Conservation (phyloP, 2,113 vertebrate species). For the Puntigrus tetrazona region DNA sequence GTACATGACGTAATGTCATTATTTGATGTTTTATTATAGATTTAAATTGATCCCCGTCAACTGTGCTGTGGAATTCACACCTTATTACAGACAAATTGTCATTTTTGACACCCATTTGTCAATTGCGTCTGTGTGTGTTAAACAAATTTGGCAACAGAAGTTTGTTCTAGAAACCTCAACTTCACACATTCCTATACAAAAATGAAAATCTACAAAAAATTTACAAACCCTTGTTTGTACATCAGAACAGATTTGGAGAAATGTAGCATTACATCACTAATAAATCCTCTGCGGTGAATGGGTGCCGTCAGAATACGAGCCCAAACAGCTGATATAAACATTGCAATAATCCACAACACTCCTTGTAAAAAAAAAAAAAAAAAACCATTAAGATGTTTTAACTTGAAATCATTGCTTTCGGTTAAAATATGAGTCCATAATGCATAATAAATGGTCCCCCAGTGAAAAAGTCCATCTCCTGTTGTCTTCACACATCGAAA, state of each 20-base stretch:
- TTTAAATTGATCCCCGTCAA: neutral
- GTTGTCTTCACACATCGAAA: neutral
- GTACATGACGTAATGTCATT: neutral
- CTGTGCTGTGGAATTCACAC: neutral
- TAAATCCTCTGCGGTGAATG: neutral
- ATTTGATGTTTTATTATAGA: neutral
- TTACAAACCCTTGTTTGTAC: neutral
- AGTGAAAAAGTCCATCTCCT: neutral
- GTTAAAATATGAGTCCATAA: neutral
- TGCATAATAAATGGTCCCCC: neutral
- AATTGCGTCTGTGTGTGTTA: no score
- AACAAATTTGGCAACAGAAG: neutral
- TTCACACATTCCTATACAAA: neutral
- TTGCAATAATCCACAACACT: neutral
- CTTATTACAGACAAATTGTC: neutral
- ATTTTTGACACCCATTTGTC: neutral
- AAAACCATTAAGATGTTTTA: neutral
- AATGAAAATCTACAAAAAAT: neutral
- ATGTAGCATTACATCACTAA: neutral
- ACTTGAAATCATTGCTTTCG: neutral
- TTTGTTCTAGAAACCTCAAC: neutral
- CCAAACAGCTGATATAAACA: neutral
- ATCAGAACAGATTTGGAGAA: neutral
- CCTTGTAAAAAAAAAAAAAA: neutral
- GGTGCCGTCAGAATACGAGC: neutral